These are phyloP conservation scores for Lomographa bimaculata DNA, from an alignment of 2,888 invertebrate species.

Conservation along the genomic window DNA sequence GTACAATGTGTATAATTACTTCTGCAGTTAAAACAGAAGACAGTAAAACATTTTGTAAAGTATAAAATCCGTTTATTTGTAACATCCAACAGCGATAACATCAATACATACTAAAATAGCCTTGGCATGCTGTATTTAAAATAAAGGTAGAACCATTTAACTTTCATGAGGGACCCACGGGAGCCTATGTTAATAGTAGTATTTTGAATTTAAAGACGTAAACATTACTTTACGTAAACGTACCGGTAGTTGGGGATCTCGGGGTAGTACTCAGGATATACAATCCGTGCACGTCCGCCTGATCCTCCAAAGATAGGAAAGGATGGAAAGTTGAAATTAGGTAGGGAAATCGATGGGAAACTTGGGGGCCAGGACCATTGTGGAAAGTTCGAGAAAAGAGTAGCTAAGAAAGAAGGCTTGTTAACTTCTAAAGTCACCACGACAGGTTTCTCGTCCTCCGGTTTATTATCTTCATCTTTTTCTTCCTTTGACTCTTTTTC, in stretches of 20 bases:
- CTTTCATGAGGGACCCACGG: no score
- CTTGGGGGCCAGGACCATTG: constrained; percentile 1
- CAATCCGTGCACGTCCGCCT: neutral
- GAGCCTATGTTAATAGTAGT: no score
- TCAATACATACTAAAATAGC: no score
- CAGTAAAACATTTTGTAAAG: no score
- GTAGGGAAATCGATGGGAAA: constrained; percentile 6
- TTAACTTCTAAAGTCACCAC: constrained; percentile 4
- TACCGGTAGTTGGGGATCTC: constrained; percentile 11
- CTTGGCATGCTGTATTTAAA: no score
- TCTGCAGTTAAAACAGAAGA: no score
- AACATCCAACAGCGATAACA: no score
- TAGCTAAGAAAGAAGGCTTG: constrained; percentile 7
- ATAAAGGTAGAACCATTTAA: no score
- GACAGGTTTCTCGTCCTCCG: constrained; percentile 16
- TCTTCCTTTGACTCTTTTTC: constrained; percentile 6
- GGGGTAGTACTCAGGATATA: constrained; percentile 2
- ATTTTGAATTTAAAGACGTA: no score
- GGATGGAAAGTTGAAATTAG: constrained; percentile 9
- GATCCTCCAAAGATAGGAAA: constrained; percentile 17
- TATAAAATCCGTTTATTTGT: no score
- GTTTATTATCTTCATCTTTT: constrained; percentile 15
- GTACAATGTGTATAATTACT: no score
- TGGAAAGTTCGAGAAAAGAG: constrained; percentile 5
- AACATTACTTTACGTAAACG: constrained; percentile 6